Conservation (phyloP, 2,888 invertebrate species). For the Drosophila algonquin region DNA sequence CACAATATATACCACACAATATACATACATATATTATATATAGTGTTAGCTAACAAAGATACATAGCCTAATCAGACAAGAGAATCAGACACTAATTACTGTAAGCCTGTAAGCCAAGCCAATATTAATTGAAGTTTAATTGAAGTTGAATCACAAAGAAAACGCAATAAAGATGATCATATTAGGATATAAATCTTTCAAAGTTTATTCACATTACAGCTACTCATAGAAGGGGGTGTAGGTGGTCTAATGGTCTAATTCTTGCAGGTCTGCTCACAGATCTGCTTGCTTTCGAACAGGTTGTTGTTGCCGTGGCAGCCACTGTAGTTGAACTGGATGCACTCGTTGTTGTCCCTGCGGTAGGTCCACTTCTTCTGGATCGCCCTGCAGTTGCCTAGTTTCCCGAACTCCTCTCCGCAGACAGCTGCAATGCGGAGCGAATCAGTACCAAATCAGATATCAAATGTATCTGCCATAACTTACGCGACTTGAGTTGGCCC, state of each 20-base stretch:
- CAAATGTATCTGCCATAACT: not conserved
- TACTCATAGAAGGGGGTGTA: no score
- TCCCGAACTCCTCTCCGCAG: slow-evolving; percentile 63
- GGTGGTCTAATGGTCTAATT: no score
- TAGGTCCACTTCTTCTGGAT: slow-evolving; percentile 47
- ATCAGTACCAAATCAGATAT: not conserved
- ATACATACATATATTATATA: slow-evolving; percentile 7
- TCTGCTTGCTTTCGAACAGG: slow-evolving; percentile 87
- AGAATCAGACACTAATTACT: slow-evolving; percentile 42
- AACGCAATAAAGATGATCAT: slow-evolving; percentile 61
- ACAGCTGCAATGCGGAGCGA: slow-evolving; percentile 35
- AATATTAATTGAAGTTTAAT: slow-evolving; percentile 52
- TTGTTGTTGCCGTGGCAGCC: slow-evolving; percentile 90
- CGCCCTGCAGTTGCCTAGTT: slow-evolving; percentile 43
- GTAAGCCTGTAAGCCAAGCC: slow-evolving; percentile 24
- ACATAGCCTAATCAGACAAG: slow-evolving; percentile 42
- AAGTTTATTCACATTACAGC: no score
- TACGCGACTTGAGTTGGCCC: slow-evolving; percentile 54
- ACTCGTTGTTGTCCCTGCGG: slow-evolving; percentile 82
- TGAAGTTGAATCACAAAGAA: slow-evolving; percentile 59
- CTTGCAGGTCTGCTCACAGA: slow-evolving; percentile 86
- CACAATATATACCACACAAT: slow-evolving; percentile 1
- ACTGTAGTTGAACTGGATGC: slow-evolving; percentile 89
- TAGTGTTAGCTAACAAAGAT: slow-evolving; percentile 46
- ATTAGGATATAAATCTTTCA: slow-evolving; percentile 38